These are phyloP conservation scores for Rhabdornis inornatus DNA, from an alignment of 2,113 vertebrate species.

Conservation along the genomic window DNA sequence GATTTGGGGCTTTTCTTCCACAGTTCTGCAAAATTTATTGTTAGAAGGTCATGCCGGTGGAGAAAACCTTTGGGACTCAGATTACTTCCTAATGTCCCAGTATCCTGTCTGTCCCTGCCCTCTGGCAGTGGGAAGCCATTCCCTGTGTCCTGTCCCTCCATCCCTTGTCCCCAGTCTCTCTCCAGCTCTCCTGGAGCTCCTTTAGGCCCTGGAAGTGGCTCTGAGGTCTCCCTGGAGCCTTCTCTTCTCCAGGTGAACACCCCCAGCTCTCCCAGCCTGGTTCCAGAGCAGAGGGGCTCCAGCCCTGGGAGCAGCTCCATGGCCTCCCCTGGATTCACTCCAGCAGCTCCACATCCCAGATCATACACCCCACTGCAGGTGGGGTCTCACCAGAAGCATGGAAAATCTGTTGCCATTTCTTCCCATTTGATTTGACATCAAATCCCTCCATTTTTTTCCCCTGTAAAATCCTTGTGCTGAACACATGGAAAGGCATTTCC, in stretches of 20 bases:
- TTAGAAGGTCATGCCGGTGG: no score
- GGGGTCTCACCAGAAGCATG: neutral
- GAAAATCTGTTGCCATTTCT: neutral
- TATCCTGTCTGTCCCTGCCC: neutral
- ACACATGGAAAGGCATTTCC: accelerated
- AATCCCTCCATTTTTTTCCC: neutral
- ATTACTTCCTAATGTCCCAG: neutral
- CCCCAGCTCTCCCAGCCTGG: neutral
- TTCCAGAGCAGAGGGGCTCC: neutral
- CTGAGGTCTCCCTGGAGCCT: neutral
- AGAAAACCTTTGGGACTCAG: neutral
- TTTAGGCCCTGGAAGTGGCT: neutral
- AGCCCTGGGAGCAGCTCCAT: accelerated
- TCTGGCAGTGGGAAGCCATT: neutral
- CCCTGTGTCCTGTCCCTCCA: neutral
- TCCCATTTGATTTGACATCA: neutral
- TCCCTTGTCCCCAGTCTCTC: neutral
- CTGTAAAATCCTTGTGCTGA: accelerated
- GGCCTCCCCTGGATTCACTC: accelerated
- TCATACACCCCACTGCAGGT: neutral
- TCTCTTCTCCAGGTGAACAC: accelerated
- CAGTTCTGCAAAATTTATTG: neutral
- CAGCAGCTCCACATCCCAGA: neutral
- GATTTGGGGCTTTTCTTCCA: neutral
- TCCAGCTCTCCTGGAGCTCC: neutral